phyloP scores from a whole-genome alignment of 2,113 vertebrate species.

The Vulpes lagopus region DNA sequence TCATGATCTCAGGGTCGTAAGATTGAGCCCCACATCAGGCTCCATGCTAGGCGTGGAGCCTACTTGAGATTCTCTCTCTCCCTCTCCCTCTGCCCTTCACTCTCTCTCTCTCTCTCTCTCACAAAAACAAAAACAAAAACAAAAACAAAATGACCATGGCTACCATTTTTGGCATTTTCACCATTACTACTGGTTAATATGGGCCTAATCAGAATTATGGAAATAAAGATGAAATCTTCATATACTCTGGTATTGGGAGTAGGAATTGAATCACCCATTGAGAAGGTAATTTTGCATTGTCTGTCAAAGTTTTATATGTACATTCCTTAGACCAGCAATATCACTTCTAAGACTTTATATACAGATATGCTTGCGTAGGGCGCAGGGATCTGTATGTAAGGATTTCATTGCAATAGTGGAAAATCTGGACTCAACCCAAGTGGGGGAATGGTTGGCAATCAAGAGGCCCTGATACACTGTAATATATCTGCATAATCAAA shows the following conservation, averaged over 20 bases:
- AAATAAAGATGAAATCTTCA: neutral
- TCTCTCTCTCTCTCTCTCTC: neutral
- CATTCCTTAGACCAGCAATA: neutral
- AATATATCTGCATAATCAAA: neutral
- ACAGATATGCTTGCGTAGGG: neutral
- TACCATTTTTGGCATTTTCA: neutral
- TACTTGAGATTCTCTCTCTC: neutral
- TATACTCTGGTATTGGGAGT: too few relatives aligned
- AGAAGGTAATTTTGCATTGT: neutral
- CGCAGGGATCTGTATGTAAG: neutral
- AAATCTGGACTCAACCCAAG: neutral
- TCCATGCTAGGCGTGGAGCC: neutral
- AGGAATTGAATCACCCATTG: neutral
- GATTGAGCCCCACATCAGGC: neutral
- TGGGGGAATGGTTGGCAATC: neutral
- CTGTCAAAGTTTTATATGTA: neutral
- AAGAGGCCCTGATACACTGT: neutral
- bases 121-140: neutral
- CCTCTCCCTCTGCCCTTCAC: neutral
- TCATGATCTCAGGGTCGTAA: neutral
- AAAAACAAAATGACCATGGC: neutral
- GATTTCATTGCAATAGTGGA: neutral
- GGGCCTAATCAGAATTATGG: neutral
- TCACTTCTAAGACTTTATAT: neutral
- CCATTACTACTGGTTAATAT: neutral